Evolutionary conservation across 2,888 invertebrate genomes (phyloP).

Genomic region (Notodonta ziczac): DNA sequence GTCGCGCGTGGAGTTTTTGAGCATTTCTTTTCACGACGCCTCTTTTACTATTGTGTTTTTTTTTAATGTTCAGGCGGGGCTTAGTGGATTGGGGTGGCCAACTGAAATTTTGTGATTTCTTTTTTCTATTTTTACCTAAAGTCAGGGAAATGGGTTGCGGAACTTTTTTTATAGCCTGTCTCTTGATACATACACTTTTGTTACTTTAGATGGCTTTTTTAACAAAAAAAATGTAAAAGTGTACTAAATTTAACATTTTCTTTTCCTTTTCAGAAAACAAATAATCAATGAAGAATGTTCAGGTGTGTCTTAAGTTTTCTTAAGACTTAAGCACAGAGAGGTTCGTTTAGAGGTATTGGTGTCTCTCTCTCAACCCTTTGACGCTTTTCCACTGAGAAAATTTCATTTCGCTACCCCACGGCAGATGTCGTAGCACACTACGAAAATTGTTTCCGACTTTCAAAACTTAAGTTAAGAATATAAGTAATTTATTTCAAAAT

Average conservation of each 20-base stretch:
- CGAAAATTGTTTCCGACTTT: neutral
- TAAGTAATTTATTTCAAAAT: too few species aligned
- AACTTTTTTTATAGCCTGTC: conserved; percentile 33
- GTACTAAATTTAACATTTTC: neutral
- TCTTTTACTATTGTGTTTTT: conserved; percentile 76
- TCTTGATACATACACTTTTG: neutral
- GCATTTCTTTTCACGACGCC: conserved; percentile 78
- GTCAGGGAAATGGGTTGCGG: conserved; percentile 38
- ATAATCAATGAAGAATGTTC: neutral
- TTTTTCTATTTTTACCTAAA: conserved; percentile 71
- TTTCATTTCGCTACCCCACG: conserved; percentile 67
- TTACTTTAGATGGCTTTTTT: neutral
- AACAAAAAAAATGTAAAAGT: too few species aligned
- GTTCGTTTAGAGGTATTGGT: conserved; percentile 37
- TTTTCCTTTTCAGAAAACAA: neutral
- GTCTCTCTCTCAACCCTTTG: conserved; percentile 28
- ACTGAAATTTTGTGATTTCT: conserved; percentile 63
- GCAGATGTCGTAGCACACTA: conserved; percentile 67
- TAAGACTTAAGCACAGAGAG: conserved; percentile 16
- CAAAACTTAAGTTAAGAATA: too few species aligned
- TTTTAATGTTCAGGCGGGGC: conserved; percentile 78
- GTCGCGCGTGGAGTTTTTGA: conserved; percentile 67
- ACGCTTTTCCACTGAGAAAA: conserved; percentile 27
- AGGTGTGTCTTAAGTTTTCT: neutral
- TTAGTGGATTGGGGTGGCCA: conserved; percentile 76